These are phyloP conservation scores for Pollenia amentaria DNA, from an alignment of 2,888 invertebrate species.

Conservation along the genomic window DNA sequence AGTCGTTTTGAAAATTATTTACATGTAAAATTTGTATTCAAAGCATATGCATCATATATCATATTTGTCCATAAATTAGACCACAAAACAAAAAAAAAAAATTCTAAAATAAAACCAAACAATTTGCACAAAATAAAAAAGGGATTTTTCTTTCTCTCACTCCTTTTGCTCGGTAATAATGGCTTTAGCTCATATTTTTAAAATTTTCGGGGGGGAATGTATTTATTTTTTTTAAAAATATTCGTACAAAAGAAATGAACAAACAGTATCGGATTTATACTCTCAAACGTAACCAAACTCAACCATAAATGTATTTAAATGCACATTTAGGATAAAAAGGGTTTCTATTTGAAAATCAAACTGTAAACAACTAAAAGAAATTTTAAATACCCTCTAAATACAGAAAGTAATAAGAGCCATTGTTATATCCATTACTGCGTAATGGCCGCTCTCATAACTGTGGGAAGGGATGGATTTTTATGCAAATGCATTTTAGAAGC, in stretches of 20 bases:
- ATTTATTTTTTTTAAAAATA: slow-evolving; percentile 30
- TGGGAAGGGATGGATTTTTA: too few species aligned
- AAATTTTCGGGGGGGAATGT: slow-evolving; percentile 17
- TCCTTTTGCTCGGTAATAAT: slow-evolving; percentile 43
- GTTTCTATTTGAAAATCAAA: slow-evolving; percentile 29
- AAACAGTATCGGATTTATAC: slow-evolving; percentile 42
- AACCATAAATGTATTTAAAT: slow-evolving; percentile 55
- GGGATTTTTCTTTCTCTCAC: slow-evolving; percentile 49
- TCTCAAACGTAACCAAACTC: slow-evolving; percentile 34
- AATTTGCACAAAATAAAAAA: slow-evolving; percentile 58
- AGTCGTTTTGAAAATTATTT: slow-evolving; percentile 56
- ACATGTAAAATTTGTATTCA: slow-evolving; percentile 68
- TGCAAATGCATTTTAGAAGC: too few species aligned
- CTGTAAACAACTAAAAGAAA: too few species aligned
- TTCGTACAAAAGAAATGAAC: slow-evolving; percentile 49
- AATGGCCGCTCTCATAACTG: too few species aligned
- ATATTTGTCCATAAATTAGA: slow-evolving; percentile 73
- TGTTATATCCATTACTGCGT: too few species aligned
- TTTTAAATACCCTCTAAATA: too few species aligned
- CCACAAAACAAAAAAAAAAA: slow-evolving; percentile 35
- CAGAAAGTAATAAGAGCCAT: too few species aligned
- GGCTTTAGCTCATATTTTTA: slow-evolving; percentile 32
- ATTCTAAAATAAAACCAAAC: slow-evolving; percentile 49
- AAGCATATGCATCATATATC: slow-evolving; percentile 71
- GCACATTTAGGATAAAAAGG: slow-evolving; percentile 51